Evolutionary conservation across 92 coral and sea anemone genomes (phyloP).

Genomic region (Heteractis magnifica): DNA sequence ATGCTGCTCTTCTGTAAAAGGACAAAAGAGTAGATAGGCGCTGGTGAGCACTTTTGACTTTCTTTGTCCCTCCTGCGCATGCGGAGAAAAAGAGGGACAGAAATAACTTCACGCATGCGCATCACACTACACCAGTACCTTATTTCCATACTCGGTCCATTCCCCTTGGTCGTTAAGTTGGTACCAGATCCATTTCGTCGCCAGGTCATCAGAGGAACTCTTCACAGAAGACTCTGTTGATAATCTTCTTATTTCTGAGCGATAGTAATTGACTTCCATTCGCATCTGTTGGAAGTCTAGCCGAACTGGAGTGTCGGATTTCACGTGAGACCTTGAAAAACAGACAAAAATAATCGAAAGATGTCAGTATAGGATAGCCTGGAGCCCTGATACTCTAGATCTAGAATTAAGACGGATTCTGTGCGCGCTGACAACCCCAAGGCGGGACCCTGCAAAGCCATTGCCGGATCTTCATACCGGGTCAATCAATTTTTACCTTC

Average conservation of each 20-base stretch:
- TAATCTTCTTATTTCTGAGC: slow-evolving; percentile 69
- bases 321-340: slow-evolving; percentile 26
- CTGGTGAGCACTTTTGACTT: not conserved
- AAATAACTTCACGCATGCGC: too few species aligned
- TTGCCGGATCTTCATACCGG: too few species aligned
- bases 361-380: not conserved
- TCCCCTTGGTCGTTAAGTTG: slow-evolving; percentile 61
- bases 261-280: slow-evolving; percentile 55
- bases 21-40: not conserved
- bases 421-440: too few species aligned
- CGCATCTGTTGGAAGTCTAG: slow-evolving; percentile 70
- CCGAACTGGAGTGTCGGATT: slow-evolving; percentile 35
- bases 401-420: too few species aligned
- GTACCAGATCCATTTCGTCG: slow-evolving; percentile 89
- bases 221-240: slow-evolving; percentile 67
- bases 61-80: not conserved
- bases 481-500: slow-evolving; percentile 23
- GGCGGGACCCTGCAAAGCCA: too few species aligned
- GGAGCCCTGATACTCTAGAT: too few species aligned
- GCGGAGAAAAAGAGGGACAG: too few species aligned
- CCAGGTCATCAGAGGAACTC: slow-evolving; percentile 37
- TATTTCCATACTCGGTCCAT: slow-evolving; percentile 70
- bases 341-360: not conserved
- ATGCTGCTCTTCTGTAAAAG: slow-evolving; percentile 20
- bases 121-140: slow-evolving; percentile 12